Evolutionary conservation across 2,888 invertebrate genomes (phyloP).

Genomic region (Cryptops parisi): DNA sequence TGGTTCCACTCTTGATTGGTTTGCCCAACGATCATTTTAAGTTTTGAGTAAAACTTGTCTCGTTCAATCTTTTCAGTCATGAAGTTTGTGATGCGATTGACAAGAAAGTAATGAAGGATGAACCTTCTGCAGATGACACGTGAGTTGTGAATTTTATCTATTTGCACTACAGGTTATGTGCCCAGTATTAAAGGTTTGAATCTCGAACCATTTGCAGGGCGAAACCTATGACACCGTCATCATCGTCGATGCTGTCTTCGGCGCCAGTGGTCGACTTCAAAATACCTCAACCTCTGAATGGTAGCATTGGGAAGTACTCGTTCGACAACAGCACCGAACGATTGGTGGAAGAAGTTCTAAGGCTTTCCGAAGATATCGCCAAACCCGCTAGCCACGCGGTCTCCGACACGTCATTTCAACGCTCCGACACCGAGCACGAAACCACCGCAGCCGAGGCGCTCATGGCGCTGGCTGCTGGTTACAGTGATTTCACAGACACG

Average conservation of each 20-base stretch:
- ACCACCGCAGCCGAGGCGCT: slow-evolving; percentile 16
- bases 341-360: slow-evolving; percentile 7
- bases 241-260: no score
- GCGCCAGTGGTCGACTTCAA: no score
- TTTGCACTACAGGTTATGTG: no score
- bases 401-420: background rate
- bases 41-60: no score
- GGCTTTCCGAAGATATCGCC: background rate
- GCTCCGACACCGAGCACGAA: slow-evolving; percentile 13
- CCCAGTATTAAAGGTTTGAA: background rate
- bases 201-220: background rate
- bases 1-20: background rate
- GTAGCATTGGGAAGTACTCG: background rate
- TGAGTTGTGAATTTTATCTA: no score
- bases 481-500: background rate
- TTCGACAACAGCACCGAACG: background rate
- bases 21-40: background rate
- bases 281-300: background rate
- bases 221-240: no score
- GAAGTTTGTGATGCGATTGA: no score
- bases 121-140: no score
- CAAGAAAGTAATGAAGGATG: no score
- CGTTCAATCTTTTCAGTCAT: no score
- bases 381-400: background rate
- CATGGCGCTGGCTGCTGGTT: slow-evolving; percentile 14